Percentiles rank a stretch among this genome's conserved stretches.
phyloP scores from a whole-genome alignment of 2,113 vertebrate genomes.

The Megalops atlanticus region DNA sequence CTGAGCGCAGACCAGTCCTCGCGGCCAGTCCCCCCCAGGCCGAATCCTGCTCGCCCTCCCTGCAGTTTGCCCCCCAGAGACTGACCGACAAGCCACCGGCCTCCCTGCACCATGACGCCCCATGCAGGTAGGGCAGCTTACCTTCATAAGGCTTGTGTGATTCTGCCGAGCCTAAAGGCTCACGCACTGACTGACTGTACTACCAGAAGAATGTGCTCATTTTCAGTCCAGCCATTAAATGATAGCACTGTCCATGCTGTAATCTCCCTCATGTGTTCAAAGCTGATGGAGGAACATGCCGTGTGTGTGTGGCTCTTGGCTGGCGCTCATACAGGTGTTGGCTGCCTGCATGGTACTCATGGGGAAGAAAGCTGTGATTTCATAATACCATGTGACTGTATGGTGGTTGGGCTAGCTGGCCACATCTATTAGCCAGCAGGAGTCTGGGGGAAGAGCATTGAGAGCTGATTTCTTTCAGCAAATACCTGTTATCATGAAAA shows the following conservation, averaged over 20 bases:
- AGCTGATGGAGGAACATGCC: no score
- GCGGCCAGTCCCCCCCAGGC: slow-evolving; percentile 73
- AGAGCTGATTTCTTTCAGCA: no score
- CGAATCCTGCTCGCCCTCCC: slow-evolving; percentile 84
- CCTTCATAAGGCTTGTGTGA: not conserved
- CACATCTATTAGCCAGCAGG: slow-evolving; percentile 36
- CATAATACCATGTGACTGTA: slow-evolving; percentile 48
- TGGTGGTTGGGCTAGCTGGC: not conserved
- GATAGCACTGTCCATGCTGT: slow-evolving; percentile 27
- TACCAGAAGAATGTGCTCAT: not conserved
- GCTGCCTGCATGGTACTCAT: slow-evolving; percentile 42
- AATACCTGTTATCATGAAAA: no score
- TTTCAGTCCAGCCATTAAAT: slow-evolving; percentile 37
- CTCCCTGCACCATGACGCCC: slow-evolving; percentile 76
- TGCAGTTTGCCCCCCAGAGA: slow-evolving; percentile 92
- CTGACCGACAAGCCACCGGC: slow-evolving; percentile 90
- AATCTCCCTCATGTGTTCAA: no score
- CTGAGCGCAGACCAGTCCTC: slow-evolving; percentile 48
- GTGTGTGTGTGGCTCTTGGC: slow-evolving; percentile 22
- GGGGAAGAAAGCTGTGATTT: slow-evolving; percentile 47
- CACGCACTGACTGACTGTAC: not conserved
- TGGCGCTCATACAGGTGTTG: no score
- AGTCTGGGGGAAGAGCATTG: no score
- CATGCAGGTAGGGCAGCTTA: slow-evolving; percentile 73
- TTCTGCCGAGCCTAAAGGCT: no score